Percentiles rank a stretch among this genome's conserved stretches.
Conservation (phyloP, 2,113 vertebrate genomes). For the Amia ocellicauda region DNA sequence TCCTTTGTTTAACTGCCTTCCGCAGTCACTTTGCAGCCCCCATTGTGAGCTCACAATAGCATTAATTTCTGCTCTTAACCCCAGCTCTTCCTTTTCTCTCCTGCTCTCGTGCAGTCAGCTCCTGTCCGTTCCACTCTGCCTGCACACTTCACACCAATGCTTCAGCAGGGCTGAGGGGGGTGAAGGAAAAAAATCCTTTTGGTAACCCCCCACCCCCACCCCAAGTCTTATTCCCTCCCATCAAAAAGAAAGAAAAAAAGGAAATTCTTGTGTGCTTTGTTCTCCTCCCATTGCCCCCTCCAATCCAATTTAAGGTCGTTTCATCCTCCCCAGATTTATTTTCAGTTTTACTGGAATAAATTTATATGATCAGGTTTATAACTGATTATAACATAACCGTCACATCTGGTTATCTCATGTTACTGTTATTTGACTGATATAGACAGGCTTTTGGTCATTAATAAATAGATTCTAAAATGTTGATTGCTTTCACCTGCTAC, state of each 20-base stretch:
- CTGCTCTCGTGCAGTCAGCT: constrained; percentile 63
- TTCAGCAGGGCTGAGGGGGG: constrained; percentile 46
- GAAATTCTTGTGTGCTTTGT: constrained; percentile 37
- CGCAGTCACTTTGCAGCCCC: constrained; percentile 72
- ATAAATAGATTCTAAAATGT: not conserved
- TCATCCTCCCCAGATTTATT: constrained; percentile 2
- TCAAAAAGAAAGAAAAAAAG: constrained; percentile 36
- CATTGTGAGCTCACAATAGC: constrained; percentile 79
- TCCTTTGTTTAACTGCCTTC: constrained; percentile 73
- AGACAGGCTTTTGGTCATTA: no score
- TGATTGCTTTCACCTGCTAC: not conserved
- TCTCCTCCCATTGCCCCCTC: constrained; percentile 29
- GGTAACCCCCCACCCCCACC: constrained; percentile 43
- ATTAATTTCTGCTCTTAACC: constrained; percentile 73
- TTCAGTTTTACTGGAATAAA: constrained; percentile 23
- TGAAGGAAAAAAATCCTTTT: constrained; percentile 34
- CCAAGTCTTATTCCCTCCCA: constrained; percentile 37
- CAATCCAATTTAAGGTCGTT: constrained; percentile 25
- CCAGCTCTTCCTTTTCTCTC: constrained; percentile 60
- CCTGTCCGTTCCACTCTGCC: constrained; percentile 78
- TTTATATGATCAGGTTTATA: constrained; percentile 26
- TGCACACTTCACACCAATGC: constrained; percentile 64
- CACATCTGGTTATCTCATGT: no score
- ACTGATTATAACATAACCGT: constrained; percentile 30
- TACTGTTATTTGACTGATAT: no score